A percentile compares a stretch with the other conserved stretches of the same genome.
Conservation (phyloP, 2,113 vertebrate genomes). For the Diadophis punctatus region DNA sequence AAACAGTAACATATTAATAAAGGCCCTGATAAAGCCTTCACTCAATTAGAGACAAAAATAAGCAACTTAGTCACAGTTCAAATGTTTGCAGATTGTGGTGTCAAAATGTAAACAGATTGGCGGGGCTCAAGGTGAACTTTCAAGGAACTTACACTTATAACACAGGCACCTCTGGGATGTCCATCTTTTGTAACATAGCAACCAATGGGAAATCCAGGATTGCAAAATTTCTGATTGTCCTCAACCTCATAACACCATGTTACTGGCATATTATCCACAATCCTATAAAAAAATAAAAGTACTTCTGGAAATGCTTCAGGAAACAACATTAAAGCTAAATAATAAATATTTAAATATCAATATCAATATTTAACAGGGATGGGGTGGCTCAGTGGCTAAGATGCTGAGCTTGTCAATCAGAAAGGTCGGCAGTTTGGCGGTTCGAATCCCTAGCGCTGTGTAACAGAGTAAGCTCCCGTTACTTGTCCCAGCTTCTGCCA, state of each 20-base stretch:
- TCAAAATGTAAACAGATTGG: neutral
- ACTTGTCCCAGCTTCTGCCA: no score
- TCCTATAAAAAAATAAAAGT: slow-evolving; percentile 71
- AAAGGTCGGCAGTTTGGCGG: no score
- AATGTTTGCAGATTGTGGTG: neutral
- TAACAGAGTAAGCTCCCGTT: no score
- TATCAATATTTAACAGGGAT: no score
- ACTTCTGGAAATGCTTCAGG: neutral
- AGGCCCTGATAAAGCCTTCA: neutral
- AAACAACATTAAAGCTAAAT: neutral
- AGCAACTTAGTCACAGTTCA: neutral
- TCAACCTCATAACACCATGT: slow-evolving; percentile 98
- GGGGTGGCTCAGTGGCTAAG: no score
- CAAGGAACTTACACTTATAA: slow-evolving; percentile 85
- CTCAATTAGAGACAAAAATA: neutral
- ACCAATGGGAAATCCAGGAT: slow-evolving; percentile 96
- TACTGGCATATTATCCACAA: slow-evolving; percentile 98
- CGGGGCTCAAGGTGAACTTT: neutral
- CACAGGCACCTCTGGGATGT: slow-evolving; percentile 90
- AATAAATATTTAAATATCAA: neutral
- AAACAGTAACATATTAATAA: neutral
- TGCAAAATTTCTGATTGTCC: slow-evolving; percentile 90
- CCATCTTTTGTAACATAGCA: slow-evolving; percentile 87
- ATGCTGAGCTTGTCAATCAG: no score
- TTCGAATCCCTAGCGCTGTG: no score